phyloP scores from a whole-genome alignment of 2,797 vertebrate genomes.

The Brotula barbata region DNA sequence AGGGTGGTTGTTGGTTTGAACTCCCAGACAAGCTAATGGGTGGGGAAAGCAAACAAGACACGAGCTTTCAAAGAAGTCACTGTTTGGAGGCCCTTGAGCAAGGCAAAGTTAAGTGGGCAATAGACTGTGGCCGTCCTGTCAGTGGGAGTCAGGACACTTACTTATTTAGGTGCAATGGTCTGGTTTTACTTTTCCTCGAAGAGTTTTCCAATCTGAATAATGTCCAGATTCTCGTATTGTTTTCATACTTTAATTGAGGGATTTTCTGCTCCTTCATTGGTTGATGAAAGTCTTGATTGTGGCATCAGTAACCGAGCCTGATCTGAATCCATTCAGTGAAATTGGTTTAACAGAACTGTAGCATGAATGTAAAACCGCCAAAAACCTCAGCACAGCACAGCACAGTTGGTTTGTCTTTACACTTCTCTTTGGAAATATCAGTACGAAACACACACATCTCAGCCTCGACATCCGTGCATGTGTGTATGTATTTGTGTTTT shows the following conservation, averaged over 20 bases:
- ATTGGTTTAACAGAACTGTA: background rate
- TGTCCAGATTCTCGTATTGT: no score
- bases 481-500: constrained; percentile 25
- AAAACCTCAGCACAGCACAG: no score
- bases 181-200: no score
- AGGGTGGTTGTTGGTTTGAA: background rate
- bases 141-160: no score
- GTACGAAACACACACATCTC: constrained; percentile 24
- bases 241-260: no score
- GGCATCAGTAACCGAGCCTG: constrained; percentile 24
- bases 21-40: background rate
- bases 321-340: constrained; percentile 4
- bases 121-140: no score
- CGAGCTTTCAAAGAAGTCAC: background rate
- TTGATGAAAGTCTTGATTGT: constrained; percentile 9
- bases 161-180: no score
- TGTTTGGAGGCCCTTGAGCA: no score
- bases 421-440: constrained; percentile 34
- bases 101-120: no score
- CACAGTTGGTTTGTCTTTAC: constrained; percentile 19
- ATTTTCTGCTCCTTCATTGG: no score
- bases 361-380: constrained; percentile 28
- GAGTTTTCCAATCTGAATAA: no score
- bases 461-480: background rate
- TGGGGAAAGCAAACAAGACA: background rate